Percentiles rank a stretch among this genome's conserved stretches.
phyloP scores from a whole-genome alignment of 2,797 vertebrate genomes.

The Sebastes glaucus region DNA sequence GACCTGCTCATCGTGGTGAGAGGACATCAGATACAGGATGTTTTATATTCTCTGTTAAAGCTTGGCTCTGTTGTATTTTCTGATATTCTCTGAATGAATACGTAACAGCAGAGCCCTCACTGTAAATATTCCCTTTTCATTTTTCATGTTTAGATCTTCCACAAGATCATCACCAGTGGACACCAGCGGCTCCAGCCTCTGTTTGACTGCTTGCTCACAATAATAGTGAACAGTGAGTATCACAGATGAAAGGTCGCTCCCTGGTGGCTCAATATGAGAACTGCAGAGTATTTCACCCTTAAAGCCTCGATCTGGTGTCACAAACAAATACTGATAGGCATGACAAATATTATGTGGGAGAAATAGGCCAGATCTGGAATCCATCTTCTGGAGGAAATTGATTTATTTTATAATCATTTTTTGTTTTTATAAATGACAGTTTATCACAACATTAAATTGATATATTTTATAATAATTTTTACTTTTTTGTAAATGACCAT shows the following conservation, averaged over 20 bases:
- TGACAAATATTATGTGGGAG: neutral
- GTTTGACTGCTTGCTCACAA: slow-evolving; percentile 95
- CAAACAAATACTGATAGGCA: neutral
- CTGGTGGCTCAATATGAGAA: slow-evolving; percentile 17
- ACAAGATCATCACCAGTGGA: slow-evolving; percentile 94
- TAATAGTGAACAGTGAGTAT: slow-evolving; percentile 92
- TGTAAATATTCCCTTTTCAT: neutral
- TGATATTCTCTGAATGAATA: neutral
- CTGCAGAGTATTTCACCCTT: neutral
- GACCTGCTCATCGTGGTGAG: slow-evolving; percentile 94
- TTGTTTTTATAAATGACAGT: too few species aligned
- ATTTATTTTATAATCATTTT: too few species aligned
- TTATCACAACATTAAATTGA: too few species aligned
- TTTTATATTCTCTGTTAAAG: neutral
- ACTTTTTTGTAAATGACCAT: too few species aligned
- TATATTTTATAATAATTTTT: too few species aligned
- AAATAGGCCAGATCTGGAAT: neutral
- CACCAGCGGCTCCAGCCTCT: slow-evolving; percentile 95
- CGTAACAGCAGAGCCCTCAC: neutral
- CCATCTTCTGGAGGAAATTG: neutral
- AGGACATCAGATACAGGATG: neutral
- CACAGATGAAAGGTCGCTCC: neutral
- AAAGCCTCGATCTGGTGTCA: neutral
- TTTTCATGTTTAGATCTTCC: slow-evolving; percentile 87
- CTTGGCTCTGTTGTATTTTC: neutral